Conservation (phyloP, 2,113 vertebrate species). For the Pelecanoides urinatrix region DNA sequence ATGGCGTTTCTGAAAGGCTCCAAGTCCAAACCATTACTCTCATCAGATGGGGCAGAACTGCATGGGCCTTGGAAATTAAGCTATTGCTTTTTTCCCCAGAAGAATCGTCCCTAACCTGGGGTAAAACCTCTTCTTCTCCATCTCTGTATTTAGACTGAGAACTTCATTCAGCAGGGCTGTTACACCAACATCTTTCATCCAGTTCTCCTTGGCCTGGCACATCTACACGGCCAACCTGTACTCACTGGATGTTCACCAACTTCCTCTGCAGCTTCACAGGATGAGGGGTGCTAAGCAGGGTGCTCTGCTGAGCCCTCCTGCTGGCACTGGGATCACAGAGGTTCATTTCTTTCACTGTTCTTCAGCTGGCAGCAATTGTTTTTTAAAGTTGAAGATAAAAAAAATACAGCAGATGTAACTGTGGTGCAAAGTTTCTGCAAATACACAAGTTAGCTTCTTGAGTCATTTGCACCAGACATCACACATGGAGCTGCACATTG, state of each 20-base stretch:
- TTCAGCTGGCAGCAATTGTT: neutral
- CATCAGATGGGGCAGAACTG: too few relatives aligned
- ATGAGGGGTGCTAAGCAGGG: neutral
- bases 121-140: neutral
- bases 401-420: neutral
- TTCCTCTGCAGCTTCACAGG: neutral
- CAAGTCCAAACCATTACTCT: neutral
- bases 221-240: rapidly evolving
- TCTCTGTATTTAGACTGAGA: neutral
- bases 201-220: neutral
- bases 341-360: neutral
- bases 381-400: neutral
- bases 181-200: neutral
- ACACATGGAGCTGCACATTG: neutral
- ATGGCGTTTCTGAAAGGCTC: neutral
- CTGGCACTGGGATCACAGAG: neutral
- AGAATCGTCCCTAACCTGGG: neutral
- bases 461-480: neutral
- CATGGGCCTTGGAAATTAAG: neutral
- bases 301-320: too few relatives aligned
- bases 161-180: neutral
- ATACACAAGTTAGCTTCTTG: neutral
- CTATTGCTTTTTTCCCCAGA: neutral
- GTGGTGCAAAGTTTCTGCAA: neutral
- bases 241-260: neutral